phyloP scores from a whole-genome alignment of 2,888 invertebrate species.

The Drosophila algonquin region DNA sequence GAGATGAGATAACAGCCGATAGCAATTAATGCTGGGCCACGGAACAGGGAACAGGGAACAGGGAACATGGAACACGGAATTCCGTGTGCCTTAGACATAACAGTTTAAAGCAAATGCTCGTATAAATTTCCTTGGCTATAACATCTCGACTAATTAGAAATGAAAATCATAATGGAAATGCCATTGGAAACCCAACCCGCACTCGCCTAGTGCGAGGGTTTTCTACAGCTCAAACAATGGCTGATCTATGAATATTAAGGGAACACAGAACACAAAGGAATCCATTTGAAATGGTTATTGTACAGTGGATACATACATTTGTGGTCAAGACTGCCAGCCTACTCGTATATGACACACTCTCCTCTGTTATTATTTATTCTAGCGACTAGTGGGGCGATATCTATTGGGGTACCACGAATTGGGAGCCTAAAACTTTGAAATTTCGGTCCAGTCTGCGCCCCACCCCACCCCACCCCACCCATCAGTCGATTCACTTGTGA shows the following conservation, averaged over 20 bases:
- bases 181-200: not conserved
- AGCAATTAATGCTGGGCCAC: slow-evolving; percentile 23
- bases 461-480: slow-evolving; percentile 4
- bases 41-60: not conserved
- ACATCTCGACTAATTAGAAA: not conserved
- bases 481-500: slow-evolving; percentile 52
- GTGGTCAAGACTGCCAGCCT: slow-evolving; percentile 5
- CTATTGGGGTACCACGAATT: slow-evolving; percentile 10
- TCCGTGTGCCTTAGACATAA: slow-evolving; percentile 6
- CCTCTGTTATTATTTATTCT: slow-evolving; percentile 43
- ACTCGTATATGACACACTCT: slow-evolving; percentile 30
- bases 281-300: slow-evolving; percentile 12
- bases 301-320: not conserved
- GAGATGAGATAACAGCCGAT: slow-evolving; percentile 19
- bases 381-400: slow-evolving; percentile 25
- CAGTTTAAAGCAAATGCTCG: slow-evolving; percentile 7
- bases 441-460: slow-evolving; percentile 1
- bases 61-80: slow-evolving; percentile 10
- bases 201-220: not conserved
- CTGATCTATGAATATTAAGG: slow-evolving; percentile 27
- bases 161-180: not conserved
- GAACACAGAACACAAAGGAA: slow-evolving; percentile 8
- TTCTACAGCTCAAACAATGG: slow-evolving; percentile 4
- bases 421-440: slow-evolving; percentile 14
- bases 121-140: not conserved